These are phyloP conservation scores for Tetrax tetrax DNA, from an alignment of 2,113 vertebrate species.

Conservation along the genomic window DNA sequence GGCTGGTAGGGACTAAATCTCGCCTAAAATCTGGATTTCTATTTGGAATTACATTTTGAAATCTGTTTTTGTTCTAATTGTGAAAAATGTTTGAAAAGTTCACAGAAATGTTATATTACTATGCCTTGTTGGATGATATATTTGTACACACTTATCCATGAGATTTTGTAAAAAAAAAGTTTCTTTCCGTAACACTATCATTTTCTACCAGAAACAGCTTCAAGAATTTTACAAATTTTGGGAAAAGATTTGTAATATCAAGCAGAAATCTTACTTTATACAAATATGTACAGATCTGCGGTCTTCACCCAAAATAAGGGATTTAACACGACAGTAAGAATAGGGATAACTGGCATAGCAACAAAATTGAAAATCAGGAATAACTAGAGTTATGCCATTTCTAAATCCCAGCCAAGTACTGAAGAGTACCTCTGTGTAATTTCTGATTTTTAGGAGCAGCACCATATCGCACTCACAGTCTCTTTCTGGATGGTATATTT, in stretches of 20 bases:
- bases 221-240: not conserved
- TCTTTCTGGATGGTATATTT: not conserved
- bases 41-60: not conserved
- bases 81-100: not conserved
- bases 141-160: not conserved
- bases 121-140: not conserved
- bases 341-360: not conserved
- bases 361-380: not conserved
- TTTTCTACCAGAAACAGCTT: not conserved
- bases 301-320: not conserved
- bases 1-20: not conserved
- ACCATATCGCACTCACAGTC: not conserved
- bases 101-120: not conserved
- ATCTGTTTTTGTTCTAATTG: not conserved
- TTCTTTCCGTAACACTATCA: not conserved
- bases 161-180: not conserved
- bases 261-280: not conserved
- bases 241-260: not conserved
- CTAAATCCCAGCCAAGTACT: not conserved
- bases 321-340: not conserved
- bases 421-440: not conserved
- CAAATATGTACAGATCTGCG: not conserved
- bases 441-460: not conserved
- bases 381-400: not conserved
- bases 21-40: not conserved